Evolutionary conservation across 2,888 invertebrate species (phyloP).

Genomic region (Ectobius pallidus): DNA sequence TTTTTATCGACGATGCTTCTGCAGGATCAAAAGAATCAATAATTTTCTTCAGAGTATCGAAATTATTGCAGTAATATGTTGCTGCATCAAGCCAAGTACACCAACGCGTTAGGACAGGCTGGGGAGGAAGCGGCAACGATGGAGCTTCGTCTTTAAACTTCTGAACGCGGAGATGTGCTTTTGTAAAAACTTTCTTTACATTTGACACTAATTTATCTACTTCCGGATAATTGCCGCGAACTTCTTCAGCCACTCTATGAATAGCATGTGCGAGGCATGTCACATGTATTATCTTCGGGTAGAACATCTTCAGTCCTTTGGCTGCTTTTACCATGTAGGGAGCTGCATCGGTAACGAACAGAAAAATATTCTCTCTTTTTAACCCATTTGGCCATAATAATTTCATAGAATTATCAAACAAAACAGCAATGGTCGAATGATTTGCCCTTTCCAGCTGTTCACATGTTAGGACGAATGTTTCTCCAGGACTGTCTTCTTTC

Average conservation of each 20-base stretch:
- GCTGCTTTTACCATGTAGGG: constrained; percentile 47
- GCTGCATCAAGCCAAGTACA: too few species aligned
- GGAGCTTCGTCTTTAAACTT: too few species aligned
- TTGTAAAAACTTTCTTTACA: constrained; percentile 42
- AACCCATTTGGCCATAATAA: neutral
- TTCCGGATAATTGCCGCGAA: constrained; percentile 45
- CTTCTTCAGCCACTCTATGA: constrained; percentile 48
- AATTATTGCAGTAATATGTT: too few species aligned
- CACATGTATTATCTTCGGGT: constrained; percentile 47
- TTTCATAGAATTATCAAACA: constrained; percentile 4
- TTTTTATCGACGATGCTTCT: neutral
- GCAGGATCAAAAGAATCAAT: neutral
- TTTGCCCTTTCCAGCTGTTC: neutral
- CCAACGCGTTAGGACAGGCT: too few species aligned
- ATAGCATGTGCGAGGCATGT: constrained; percentile 49
- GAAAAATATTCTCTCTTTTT: constrained; percentile 40
- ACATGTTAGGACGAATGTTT: too few species aligned
- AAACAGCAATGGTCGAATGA: neutral
- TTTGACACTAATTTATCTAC: constrained; percentile 46
- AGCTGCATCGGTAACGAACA: constrained; percentile 45
- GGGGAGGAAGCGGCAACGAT: too few species aligned
- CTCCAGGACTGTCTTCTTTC: too few species aligned
- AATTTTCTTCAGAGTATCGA: neutral
- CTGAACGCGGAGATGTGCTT: too few species aligned
- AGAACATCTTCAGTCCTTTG: constrained; percentile 46